phyloP scores from a whole-genome alignment of 2,888 invertebrate genomes.

The Asteroscopus sphinx region DNA sequence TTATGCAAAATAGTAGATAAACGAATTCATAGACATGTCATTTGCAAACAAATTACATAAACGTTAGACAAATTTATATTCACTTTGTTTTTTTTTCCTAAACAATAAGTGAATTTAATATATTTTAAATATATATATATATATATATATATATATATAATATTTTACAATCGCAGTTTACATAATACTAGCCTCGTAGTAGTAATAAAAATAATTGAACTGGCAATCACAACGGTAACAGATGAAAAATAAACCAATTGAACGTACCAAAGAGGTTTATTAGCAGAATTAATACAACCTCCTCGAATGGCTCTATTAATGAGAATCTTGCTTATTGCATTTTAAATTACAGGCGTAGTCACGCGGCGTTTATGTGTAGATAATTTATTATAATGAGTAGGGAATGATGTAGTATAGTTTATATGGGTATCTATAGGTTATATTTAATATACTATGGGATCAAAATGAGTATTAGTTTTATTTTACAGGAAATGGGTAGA shows the following conservation, averaged over 20 bases:
- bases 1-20: conserved; percentile 4
- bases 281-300: conserved; percentile 52
- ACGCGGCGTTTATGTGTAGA: not conserved
- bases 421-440: too few species aligned
- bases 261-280: conserved; percentile 27
- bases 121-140: too few species aligned
- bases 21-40: conserved; percentile 4
- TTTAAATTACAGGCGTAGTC: conserved; percentile 28
- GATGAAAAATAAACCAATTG: conserved; percentile 52
- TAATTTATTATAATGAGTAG: not conserved
- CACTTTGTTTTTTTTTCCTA: too few species aligned
- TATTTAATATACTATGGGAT: too few species aligned
- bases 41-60: conserved; percentile 7
- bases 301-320: conserved; percentile 16
- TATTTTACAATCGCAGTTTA: not conserved
- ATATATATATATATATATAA: not conserved
- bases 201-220: conserved; percentile 3
- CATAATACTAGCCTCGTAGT: not conserved
- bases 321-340: conserved; percentile 29
- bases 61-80: not conserved
- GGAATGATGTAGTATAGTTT: not conserved
- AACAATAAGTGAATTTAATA: too few species aligned
- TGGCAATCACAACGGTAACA: conserved; percentile 9
- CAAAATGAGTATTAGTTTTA: too few species aligned
- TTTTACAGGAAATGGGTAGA: too few species aligned